phyloP scores from a whole-genome alignment of 2,797 vertebrate species.

The Ciconia nigra region DNA sequence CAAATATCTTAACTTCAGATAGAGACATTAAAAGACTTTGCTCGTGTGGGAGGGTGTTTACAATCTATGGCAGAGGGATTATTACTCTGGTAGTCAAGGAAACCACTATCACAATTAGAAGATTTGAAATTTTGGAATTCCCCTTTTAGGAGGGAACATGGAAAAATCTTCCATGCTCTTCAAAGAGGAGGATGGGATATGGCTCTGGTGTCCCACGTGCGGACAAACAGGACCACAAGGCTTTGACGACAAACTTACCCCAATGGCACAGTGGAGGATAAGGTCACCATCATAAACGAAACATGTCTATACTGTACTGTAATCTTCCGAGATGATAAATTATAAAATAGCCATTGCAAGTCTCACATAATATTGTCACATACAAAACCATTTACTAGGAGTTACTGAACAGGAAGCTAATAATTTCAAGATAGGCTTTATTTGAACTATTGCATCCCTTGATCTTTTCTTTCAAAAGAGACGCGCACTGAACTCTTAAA shows the following conservation, averaged over 20 bases:
- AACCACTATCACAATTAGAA: neutral
- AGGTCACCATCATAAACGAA: neutral
- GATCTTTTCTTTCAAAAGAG: neutral
- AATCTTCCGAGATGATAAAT: neutral
- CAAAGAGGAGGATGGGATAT: neutral
- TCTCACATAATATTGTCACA: neutral
- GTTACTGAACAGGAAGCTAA: neutral
- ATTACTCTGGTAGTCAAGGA: neutral
- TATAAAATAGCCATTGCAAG: neutral
- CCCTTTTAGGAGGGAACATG: neutral
- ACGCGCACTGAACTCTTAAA: neutral
- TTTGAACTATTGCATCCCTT: neutral
- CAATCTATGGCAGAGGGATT: neutral
- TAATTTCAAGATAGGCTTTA: neutral
- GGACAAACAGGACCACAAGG: neutral
- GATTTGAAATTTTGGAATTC: neutral
- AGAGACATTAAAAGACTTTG: neutral
- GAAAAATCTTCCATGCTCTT: neutral
- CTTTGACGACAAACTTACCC: neutral
- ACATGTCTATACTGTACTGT: neutral
- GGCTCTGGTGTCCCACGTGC: neutral
- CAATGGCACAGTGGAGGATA: accelerated
- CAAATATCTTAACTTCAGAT: neutral
- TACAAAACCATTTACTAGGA: neutral
- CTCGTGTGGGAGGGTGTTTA: neutral